Evolutionary conservation across 37 sponge, comb jelly and placozoan genomes (phyloP), one percentile per base, ranked within the genome.

Genomic region (Theonella swinhoei): DNA sequence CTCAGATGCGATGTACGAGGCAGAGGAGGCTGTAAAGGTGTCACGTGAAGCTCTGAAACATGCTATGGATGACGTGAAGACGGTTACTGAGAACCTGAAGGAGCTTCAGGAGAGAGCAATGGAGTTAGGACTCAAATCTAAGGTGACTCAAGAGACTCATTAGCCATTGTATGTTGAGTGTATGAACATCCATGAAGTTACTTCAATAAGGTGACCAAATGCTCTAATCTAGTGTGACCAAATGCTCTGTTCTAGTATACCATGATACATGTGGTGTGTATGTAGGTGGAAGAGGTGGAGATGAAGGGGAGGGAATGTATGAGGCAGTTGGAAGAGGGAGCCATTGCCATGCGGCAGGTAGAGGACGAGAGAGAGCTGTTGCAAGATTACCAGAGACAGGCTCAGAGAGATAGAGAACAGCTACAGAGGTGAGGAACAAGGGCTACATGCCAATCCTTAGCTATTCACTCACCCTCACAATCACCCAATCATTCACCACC

Each of bases 101-200:
- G 37, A 29, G 20, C 39, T 78, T 2, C 37, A 64, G 23, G 66
- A 64, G 24, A 22, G 26, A n/a, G 78, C 65, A 11, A 24, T n/a
- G n/a, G 41, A 63, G 25, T 40, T 78, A 3, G 78, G 78, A 62
- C 66, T 78, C 36, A 62, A 63, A 29, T 78, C 78, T 1, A 78
- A 78, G 65, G 78, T 47, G n/a, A n/a, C n/a, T n/a, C n/a, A n/a
- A n/a, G n/a, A n/a, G n/a, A n/a, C n/a, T n/a, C n/a, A n/a, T n/a
- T n/a, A n/a, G n/a, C n/a, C n/a, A n/a, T n/a, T n/a, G n/a, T n/a
- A n/a, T n/a, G n/a, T n/a, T n/a, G n/a, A n/a, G n/a, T n/a, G n/a
- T n/a, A n/a, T n/a, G n/a, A n/a, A n/a, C n/a, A n/a, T n/a, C n/a
- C n/a, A n/a, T n/a, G n/a, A n/a, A n/a, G n/a, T n/a, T n/a, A n/a